phyloP scores from a whole-genome alignment of 2,888 invertebrate species.

The Sphaerolaimus hirsutus region DNA sequence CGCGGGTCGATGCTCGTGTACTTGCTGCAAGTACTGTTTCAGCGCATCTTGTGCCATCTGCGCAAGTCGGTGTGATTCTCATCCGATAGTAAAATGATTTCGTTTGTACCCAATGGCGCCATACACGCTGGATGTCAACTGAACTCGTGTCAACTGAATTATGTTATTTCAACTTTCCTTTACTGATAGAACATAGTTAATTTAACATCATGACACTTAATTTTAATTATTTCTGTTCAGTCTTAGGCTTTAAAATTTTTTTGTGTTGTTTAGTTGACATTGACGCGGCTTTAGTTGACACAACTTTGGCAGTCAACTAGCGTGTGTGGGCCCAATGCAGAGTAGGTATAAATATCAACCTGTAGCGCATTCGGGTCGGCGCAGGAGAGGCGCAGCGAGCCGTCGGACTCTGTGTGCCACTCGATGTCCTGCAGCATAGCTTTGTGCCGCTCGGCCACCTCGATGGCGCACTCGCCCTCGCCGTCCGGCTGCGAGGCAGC shows the following conservation, averaged over 20 bases:
- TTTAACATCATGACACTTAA: no score
- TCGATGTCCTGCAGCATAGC: constrained; percentile 12
- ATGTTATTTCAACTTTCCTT: no score
- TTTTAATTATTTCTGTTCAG: no score
- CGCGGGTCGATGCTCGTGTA: no score
- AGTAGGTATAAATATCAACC: constrained; percentile 3
- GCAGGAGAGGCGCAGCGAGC: constrained; percentile 16
- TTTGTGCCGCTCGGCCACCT: not conserved
- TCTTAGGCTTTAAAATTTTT: not conserved
- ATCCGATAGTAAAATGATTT: no score
- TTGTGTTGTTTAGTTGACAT: no score
- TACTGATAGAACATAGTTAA: no score
- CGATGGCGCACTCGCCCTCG: constrained; percentile 6
- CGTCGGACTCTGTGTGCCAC: constrained; percentile 16
- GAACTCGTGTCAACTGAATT: no score
- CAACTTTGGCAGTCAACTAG: no score
- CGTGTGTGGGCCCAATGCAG: no score
- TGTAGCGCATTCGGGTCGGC: constrained; percentile 16
- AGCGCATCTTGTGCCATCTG: constrained; percentile 18
- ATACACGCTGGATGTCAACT: no score
- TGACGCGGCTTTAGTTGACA: not conserved
- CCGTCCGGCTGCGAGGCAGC: constrained; percentile 9
- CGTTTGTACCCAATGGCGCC: no score
- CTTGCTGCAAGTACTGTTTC: constrained; percentile 16
- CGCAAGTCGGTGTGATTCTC: not conserved